phyloP scores from a whole-genome alignment of 2,797 vertebrate genomes.

The Pogonophryne albipinna region DNA sequence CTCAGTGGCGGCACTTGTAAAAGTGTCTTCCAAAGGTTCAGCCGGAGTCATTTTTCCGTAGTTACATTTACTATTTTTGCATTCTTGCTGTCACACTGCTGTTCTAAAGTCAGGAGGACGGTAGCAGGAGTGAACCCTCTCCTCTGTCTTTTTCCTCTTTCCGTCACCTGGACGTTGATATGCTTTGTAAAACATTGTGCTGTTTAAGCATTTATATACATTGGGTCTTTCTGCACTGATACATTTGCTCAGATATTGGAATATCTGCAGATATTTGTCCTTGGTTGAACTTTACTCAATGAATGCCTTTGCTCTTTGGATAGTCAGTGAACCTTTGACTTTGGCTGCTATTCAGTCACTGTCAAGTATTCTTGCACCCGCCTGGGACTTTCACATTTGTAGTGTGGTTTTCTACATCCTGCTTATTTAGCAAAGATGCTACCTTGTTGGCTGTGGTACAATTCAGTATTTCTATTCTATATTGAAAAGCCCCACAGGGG shows the following conservation, averaged over 20 bases:
- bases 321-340: slow-evolving; percentile 21
- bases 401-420: not conserved
- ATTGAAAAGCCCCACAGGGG: not conserved
- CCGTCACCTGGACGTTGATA: not conserved
- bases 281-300: not conserved
- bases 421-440: not conserved
- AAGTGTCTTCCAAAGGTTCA: not conserved
- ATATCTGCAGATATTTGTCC: slow-evolving; percentile 8
- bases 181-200: not conserved
- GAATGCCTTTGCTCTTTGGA: slow-evolving; percentile 1
- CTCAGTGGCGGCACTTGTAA: not conserved
- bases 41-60: not conserved
- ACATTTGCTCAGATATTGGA: not conserved
- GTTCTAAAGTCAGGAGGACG: slow-evolving; percentile 1
- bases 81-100: slow-evolving; percentile 4
- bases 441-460: not conserved
- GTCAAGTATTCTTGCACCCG: not conserved
- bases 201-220: not conserved
- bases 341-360: slow-evolving; percentile 14
- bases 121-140: not conserved
- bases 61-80: slow-evolving; percentile 7
- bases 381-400: not conserved
- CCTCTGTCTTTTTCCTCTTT: not conserved
- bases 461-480: not conserved
- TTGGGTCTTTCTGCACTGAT: not conserved